Base-by-base conservation (phyloP, 2,888 invertebrate genomes). In the Tenthredo livida region DNA sequence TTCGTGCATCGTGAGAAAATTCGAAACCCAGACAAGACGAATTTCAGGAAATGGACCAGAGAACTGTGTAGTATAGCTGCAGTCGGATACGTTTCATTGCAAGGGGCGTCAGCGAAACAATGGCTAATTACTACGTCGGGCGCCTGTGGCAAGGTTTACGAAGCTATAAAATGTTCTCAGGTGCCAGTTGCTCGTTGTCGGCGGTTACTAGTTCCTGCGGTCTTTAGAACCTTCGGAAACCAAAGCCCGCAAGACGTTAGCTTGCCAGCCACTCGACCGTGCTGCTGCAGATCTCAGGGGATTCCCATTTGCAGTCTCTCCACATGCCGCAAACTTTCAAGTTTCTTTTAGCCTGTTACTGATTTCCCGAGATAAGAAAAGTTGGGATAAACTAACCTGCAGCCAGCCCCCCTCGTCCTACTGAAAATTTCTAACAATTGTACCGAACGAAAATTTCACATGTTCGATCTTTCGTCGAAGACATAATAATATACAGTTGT, bases 71-170 rank as follows among this genome's bases (percentile, higher is more conserved):
- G 40, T 40, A 33, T 61, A n/a, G 80, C 21, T 40, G 80, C 25
- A 80, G 50, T 77, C 29, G 80, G 80, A 61, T 21, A 40, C 80
- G 80, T 80, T 80, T 61, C 80, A 80, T 80, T 80, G 80, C 80
- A 37, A 67, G 75, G 65, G 85, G 84, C 61, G 84, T 73, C 75
- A 25, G 72, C 85, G 73, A 86, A 85, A 86, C 86, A 86, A 86
- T 85, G 84, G 84, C 65, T 85, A 86, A 86, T 85, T 86, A 85
- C 82, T 84, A 58, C 84, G 77, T 40, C 75, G 84, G 85, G 84
- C 65, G 84, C 72, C 85, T 77, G 85, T 82, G 70, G 83, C 54
- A 47, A 84, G 78, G 86, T 86, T 85, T 84, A 85, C 85, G 84
- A 67, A 83, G 75, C 86, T 85, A 84, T 86, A 85, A 86, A 86